Base-by-base conservation (phyloP, 2,797 vertebrate species). In the Toxotes lorentzi region DNA sequence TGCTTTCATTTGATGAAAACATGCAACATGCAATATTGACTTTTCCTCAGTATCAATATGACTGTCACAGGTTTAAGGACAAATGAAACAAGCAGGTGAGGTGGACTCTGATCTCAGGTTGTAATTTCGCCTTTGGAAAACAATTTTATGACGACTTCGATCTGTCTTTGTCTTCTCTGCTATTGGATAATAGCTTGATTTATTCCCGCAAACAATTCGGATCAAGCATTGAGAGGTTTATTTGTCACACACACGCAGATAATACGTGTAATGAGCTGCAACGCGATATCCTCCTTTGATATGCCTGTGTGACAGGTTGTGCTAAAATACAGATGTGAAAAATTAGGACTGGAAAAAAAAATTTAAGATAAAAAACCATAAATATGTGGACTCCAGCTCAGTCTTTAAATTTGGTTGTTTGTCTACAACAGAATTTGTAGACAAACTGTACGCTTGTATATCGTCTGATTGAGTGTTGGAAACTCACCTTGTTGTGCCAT, bases 401-500 rank as follows among this genome's bases (percentile, higher is more conserved):
- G 34, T 35, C 38, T 40, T 40, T 40, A 3, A 40, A 13, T 40
- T 10, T 40, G 27, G 27, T 30, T 12, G 38, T 40, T 40, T 40
- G 1, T 40, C 11, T 40, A 40, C 38, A 12, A 40, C 38, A 40
- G 38, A 40, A 40, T 40, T 40, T n/a, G n/a, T n/a, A n/a, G n/a
- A n/a, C n/a, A n/a, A n/a, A n/a, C n/a, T n/a, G n/a, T n/a, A n/a
- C n/a, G 27, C 27, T 30, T 30, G 27, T 30, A 30, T 30, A 30
- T 30, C 4, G 27, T 30, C 69, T 57, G 60, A 66, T 32, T 3
- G 3, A 2, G 13, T 41, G 34, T 24, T 32, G 69, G 60, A 79
- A 19, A 67, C 82, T 95, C 91, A 99, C 98, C 93, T 96, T 96
- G 91, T 85, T 93, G 82, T 99, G 97, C 98, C 98, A 99, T 85